Base-by-base conservation (phyloP, 2,888 invertebrate species). In the Clusia tigrina region DNA sequence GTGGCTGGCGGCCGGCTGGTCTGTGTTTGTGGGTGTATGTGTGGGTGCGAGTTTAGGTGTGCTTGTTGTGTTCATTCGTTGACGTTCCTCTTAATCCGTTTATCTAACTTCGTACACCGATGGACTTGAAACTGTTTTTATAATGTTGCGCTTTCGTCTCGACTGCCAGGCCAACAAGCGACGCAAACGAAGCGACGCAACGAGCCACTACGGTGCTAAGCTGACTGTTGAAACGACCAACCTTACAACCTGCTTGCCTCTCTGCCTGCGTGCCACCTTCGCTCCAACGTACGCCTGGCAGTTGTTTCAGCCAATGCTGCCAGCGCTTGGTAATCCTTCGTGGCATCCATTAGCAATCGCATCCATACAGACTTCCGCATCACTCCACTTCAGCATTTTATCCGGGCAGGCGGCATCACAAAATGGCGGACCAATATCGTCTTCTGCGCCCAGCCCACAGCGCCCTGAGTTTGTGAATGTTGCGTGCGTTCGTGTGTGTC, bases 101-200 rank as follows among this genome's bases (percentile, higher is more conserved):
- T 82, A 82, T 82, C 82, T 81, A 81, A 75, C 78, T 82, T 82
- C 81, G 82, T 81, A 82, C 82, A 82, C 81, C 79, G 78, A 73
- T 82, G 81, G 81, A 80, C 81, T 80, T 78, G 74, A 74, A 78
- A 75, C 72, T 71, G 66, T 65, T 65, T 72, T 73, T 69, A 69
- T 68, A 70, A 60, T 67, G 56, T 65, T 57, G 22, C 54, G 42
- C 38, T 32, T 32, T 25, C 60, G 63, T 55, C 12, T 55, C 60
- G 54, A 3, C 69, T 71, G 72, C 54, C 68, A 69, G n/a, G 18
- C 26, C 24, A 53, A 25, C 53, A 53, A n/a, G 23, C 23, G 9
- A 20, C 24, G 2, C 24, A 17, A 59, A 61, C 52, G 52, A 64
- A 53, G 17, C 38, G 53, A 51, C 55, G 54, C 51, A 61, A 58